These are phyloP conservation scores for Umimayanthus kanabou DNA, from an alignment of 92 coral and sea anemone genomes.

Conservation along the genomic window DNA sequence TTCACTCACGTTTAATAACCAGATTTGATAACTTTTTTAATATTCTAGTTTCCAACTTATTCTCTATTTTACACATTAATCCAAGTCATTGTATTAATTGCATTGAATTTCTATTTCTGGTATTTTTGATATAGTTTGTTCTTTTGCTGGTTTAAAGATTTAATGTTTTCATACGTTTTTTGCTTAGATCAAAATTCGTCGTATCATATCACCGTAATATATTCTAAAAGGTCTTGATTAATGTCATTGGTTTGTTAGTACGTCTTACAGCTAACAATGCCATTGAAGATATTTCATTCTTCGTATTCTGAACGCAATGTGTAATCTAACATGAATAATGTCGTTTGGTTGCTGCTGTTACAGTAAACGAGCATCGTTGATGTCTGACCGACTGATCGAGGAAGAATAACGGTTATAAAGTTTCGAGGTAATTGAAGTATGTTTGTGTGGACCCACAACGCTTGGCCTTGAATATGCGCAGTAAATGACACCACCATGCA, in stretches of 20 bases:
- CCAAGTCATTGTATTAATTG: too few relatives aligned
- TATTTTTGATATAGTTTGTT: neutral
- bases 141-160: neutral
- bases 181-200: too few relatives aligned
- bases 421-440: constrained; percentile 12
- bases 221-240: neutral
- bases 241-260: neutral
- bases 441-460: neutral
- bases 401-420: constrained; percentile 20
- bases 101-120: too few relatives aligned
- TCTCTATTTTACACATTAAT: neutral
- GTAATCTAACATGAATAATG: neutral
- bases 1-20: too few relatives aligned
- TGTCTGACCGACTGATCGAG: constrained; percentile 20
- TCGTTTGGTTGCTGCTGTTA: constrained; percentile 9
- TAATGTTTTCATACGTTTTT: too few relatives aligned
- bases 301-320: neutral
- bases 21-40: too few relatives aligned
- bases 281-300: neutral
- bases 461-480: neutral
- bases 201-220: neutral
- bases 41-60: neutral
- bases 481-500: neutral
- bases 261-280: neutral
- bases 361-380: constrained; percentile 13